Percentiles rank a stretch among this genome's conserved stretches.
These are phyloP conservation scores for Sphenopsis melanotis DNA, from an alignment of 2,797 vertebrate genomes.

Conservation along the genomic window DNA sequence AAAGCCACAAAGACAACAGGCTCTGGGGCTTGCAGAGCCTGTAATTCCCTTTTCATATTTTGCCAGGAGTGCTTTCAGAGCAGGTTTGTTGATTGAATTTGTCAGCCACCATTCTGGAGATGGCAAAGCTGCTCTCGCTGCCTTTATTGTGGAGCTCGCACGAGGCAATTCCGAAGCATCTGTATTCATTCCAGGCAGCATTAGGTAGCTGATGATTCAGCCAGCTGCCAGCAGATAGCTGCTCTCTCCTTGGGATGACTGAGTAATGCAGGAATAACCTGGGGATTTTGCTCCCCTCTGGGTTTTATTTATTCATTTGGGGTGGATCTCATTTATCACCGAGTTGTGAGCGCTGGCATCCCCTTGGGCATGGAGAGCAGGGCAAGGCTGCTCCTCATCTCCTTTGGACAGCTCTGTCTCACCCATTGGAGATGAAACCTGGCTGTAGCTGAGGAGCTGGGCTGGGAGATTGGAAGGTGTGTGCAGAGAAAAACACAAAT, in stretches of 20 bases:
- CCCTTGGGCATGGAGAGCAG: not conserved
- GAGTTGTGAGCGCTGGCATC: not conserved
- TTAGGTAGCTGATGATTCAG: slow-evolving; percentile 44
- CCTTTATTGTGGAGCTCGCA: not conserved
- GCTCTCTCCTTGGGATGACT: slow-evolving; percentile 52
- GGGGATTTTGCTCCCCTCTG: not conserved
- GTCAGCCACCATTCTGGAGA: slow-evolving; percentile 52
- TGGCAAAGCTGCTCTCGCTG: slow-evolving; percentile 19
- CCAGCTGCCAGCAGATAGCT: slow-evolving; percentile 32
- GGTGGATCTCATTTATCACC: slow-evolving; percentile 36
- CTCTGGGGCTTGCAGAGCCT: not conserved
- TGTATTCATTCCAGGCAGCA: slow-evolving; percentile 60
- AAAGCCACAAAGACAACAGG: not conserved
- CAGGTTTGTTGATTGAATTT: slow-evolving; percentile 40
- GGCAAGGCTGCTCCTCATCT: slow-evolving; percentile 14
- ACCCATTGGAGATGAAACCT: not conserved
- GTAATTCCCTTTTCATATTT: slow-evolving; percentile 24
- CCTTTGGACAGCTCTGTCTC: not conserved
- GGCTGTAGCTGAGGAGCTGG: too few relatives aligned
- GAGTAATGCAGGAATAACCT: slow-evolving; percentile 19
- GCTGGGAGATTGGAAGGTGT: not conserved
- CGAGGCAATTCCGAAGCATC: slow-evolving; percentile 47
- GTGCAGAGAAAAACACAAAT: not conserved
- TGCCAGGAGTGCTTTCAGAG: slow-evolving; percentile 50
- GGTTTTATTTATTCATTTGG: slow-evolving; percentile 31